Evolutionary conservation across 2,113 vertebrate genomes (phyloP), one percentile per base, ranked within the genome.

Genomic region (Silurus asotus): DNA sequence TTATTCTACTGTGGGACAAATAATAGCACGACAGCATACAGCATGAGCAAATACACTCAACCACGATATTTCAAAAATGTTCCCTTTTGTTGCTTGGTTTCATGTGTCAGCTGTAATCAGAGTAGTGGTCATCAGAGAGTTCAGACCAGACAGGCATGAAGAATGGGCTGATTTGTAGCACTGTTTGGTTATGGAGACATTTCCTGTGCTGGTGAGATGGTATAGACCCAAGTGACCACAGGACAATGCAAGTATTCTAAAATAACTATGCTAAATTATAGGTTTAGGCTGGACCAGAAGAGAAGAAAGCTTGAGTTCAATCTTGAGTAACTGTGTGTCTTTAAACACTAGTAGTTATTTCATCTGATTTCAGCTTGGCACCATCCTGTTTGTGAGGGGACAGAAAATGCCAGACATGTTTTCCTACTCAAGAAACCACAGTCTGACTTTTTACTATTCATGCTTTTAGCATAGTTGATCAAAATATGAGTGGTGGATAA

Each of bases 221-320:
- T 92, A 86, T 88, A 84, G 86, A 88, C 91, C 91, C 87, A 91
- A 92, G 89, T 93, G 92, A 92, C 93, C 93, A 93, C 92, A 93
- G 87, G 89, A 70, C 91, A 89, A 81, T 90, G 89, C 88, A 86
- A 81, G 19, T 56, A 88, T 91, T 93, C 88, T 88, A 92, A 94
- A 95, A 95, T 95, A 95, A 92, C 91, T 86, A 8, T 25, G 37
- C 55, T 77, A 93, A 94, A 94, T 94, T 94, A 92, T 92, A 94
- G 91, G 92, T 91, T 92, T 90, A 82, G 84, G 87, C 87, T 90
- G 85, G 89, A 88, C 88, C 91, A 89, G 91, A 90, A 92, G 92
- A 89, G 91, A 92, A 69, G 55, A 84, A 49, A 86, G 81, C 61
- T 53, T 84, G 81, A 86, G 85, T 86, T 86, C 45, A 81, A 81